phyloP scores from a whole-genome alignment of 2,113 vertebrate species.

The Holacanthus passer region DNA sequence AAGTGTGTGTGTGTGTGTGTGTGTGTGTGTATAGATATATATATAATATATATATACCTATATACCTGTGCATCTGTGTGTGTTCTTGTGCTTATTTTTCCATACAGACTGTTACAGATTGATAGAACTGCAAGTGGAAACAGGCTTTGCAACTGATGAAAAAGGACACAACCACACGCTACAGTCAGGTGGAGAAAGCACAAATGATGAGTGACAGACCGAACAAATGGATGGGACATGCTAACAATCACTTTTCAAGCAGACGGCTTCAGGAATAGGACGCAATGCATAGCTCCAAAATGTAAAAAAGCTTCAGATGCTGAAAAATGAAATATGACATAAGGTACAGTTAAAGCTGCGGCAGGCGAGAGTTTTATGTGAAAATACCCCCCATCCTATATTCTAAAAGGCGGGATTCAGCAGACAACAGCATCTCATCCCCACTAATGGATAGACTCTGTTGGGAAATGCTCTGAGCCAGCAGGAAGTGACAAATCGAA shows the following conservation, averaged over 20 bases:
- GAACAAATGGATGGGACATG: slow-evolving; percentile 31
- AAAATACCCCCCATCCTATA: slow-evolving; percentile 7
- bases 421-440: slow-evolving; percentile 34
- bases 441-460: slow-evolving; percentile 6
- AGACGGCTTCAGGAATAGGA: slow-evolving; percentile 4
- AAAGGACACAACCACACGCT: slow-evolving; percentile 14
- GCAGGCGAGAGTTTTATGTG: not conserved
- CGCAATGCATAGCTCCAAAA: not conserved
- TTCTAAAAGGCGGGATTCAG: slow-evolving; percentile 19
- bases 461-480: slow-evolving; percentile 31
- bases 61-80: not conserved
- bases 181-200: slow-evolving; percentile 19
- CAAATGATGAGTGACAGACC: slow-evolving; percentile 26
- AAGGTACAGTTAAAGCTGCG: not conserved
- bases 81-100: slow-evolving; percentile 30
- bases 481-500: slow-evolving; percentile 42
- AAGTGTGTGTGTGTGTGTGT: slow-evolving; percentile 5
- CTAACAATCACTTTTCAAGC: slow-evolving; percentile 32
- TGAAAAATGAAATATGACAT: slow-evolving; percentile 2
- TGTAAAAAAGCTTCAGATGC: slow-evolving; percentile 3
- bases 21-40: not conserved
- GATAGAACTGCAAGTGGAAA: slow-evolving; percentile 32
- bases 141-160: slow-evolving; percentile 8
- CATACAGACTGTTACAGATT: slow-evolving; percentile 29
- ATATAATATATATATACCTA: no score